A percentile compares a stretch with the other conserved stretches of the same genome.
phyloP scores from a whole-genome alignment of 2,797 vertebrate genomes.

The Buphagus erythrorhynchus region DNA sequence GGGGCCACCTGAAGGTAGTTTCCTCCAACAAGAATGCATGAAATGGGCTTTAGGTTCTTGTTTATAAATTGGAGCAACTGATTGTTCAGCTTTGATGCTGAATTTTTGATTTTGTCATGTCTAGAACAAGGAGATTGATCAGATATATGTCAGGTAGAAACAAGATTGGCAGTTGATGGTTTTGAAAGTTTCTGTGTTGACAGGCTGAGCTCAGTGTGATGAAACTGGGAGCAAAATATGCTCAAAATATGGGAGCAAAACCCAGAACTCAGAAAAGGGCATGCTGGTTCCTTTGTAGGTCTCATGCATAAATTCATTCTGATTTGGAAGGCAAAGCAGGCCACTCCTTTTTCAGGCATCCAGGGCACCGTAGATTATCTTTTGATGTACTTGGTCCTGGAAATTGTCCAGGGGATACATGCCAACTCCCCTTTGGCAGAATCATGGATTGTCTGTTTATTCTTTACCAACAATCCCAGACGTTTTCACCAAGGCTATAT shows the following conservation, averaged over 20 bases:
- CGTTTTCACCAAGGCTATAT: not conserved
- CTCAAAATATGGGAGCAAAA: too few species aligned
- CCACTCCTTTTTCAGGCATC: slow-evolving; percentile 2
- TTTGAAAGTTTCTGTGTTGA: not conserved
- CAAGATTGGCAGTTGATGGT: not conserved
- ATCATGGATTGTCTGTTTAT: not conserved
- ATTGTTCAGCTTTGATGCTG: not conserved
- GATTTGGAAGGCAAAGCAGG: slow-evolving; percentile 22
- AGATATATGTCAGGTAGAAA: not conserved
- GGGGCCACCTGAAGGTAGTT: not conserved
- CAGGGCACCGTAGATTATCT: not conserved
- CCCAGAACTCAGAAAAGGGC: not conserved
- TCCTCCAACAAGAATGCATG: not conserved
- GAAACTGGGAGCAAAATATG: too few species aligned
- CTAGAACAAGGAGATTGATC: not conserved
- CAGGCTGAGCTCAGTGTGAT: not conserved
- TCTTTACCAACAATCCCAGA: not conserved
- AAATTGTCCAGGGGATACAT: not conserved
- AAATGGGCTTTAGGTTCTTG: not conserved
- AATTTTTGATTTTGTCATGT: not conserved
- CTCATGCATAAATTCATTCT: not conserved
- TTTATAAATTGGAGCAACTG: not conserved
- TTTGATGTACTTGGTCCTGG: not conserved
- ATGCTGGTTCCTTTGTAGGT: not conserved
- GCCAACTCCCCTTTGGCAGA: not conserved